Base-by-base conservation (phyloP, 2,797 vertebrate species). In the Smutsia temminckii region DNA sequence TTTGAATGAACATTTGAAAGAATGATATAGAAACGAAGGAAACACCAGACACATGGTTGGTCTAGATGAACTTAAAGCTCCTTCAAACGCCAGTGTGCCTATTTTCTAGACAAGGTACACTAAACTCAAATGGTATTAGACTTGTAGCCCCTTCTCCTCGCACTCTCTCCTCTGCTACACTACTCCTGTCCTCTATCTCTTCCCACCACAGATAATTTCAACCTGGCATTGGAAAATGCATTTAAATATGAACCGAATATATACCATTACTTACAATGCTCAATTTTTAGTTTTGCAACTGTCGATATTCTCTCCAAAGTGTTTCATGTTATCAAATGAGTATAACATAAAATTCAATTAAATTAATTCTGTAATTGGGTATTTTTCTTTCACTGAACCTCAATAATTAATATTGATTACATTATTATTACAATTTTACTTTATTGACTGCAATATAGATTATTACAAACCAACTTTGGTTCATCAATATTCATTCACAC, bases 341-440 rank as follows among this genome's bases (percentile, higher is more conserved):
- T 27, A 64, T 53, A 57, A 64, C 9, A 83, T 64, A 95, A 57
- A 84, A 69, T 57, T 93, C 16, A 80, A 83, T 42, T 32, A 32
- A 92, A 95, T 93, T 6, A 37, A 17, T 63, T 81, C 2, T 57
- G 2, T 75, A 84, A 94, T 51, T 71, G n/a, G 10, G 23, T 12
- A 59, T 64, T 84, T 94, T 93, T 63, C 53, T 72, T 71, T 71
- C 37, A 77, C 8, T 74, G 61, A 77, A 64, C 8, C 1, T 7
- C 23, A 79, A 42, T 69, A n/a, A 61, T 69, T 92, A 69, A 83
- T 40, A 88, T 55, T 93, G 20, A 68, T 80, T 85, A n/a, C 42
- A 55, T 69, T 93, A 57, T 32, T 72, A 51, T 80, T 55, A 71
- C 40, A 69, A 74, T 86, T 55, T 83, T 51, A 72, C 7, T 61